phyloP scores from a whole-genome alignment of 1,140 invertebrate species.

The Drosophila sucinea region DNA sequence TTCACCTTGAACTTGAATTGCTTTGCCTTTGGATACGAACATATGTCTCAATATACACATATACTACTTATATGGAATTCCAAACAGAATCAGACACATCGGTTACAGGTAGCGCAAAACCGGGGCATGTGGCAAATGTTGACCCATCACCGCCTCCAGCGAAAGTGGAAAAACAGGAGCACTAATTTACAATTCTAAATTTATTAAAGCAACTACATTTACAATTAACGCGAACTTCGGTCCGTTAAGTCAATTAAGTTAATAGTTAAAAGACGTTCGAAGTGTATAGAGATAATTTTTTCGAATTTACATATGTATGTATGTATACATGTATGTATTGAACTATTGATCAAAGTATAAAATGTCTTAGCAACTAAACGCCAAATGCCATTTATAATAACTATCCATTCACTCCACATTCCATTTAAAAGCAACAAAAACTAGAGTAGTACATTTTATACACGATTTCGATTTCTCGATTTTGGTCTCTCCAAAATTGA shows the following conservation, averaged over 20 bases:
- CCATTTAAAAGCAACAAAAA: neutral
- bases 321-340: neutral
- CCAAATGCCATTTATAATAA: neutral
- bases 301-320: neutral
- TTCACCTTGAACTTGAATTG: conserved; percentile 78
- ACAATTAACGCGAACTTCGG: neutral
- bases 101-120: neutral
- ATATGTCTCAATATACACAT: conserved; percentile 5
- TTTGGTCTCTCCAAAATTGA: too few relatives aligned
- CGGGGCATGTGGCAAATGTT: conserved; percentile 6
- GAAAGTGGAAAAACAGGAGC: neutral
- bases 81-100: neutral
- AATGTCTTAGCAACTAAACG: too few relatives aligned
- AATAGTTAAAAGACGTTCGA: too few relatives aligned
- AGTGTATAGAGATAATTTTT: too few relatives aligned
- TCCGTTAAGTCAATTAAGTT: too few relatives aligned
- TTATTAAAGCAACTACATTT: neutral
- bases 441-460: neutral
- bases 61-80: neutral
- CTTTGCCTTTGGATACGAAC: conserved; percentile 44
- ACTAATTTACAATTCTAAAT: neutral
- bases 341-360: too few relatives aligned
- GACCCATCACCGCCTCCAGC: conserved; percentile 2
- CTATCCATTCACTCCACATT: neutral
- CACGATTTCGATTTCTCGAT: neutral